Base-by-base conservation (phyloP, 2,113 vertebrate species). In the Orientallactaga bullata region DNA sequence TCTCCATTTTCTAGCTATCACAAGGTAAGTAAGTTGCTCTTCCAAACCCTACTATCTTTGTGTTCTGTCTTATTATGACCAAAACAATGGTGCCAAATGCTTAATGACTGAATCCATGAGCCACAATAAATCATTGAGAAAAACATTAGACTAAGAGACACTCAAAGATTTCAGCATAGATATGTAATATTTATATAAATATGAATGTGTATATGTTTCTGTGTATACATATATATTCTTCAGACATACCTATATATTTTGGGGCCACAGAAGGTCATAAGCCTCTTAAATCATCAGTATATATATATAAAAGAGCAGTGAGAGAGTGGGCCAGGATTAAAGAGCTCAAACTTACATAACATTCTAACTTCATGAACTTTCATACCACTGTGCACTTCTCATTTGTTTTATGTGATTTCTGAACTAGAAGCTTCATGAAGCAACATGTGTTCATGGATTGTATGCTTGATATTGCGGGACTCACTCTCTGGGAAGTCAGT, bases 271-370 rank as follows among this genome's bases (percentile, higher is more conserved):
- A 68, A 88, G 7, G 13, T 63, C 20, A 80, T 20, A 90, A 58
- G 17, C 18, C 32, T 71, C 42, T 72, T 72, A 61, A 18, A 74
- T 79, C 42, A 65, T 95, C 17, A 24, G 23, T 51, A 66, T 9
- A 60, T 16, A 60, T 16, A 69, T 76, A 58, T 11, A 39, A 68
- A 93, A 79, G 13, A 16, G 1, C 4, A 66, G 12, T 86, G 58
- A 35, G 42, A 72, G 74, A 81, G 32, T 1, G 9, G 9, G 42
- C 72, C n/a, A 74, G 47, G 80, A 78, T 63, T 85, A 58, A 81
- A 93, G 21, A 89, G 8, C 47, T 28, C 80, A 76, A 86, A 73
- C 26, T 95, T 93, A 58, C 32, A 18, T 85, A 79, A 58, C 7
- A 65, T 58, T 24, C 35, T 88, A 32, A 86, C 37, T 84, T 93